Evolutionary conservation across 2,113 vertebrate species (phyloP).

Genomic region (Alaudala cheleensis): DNA sequence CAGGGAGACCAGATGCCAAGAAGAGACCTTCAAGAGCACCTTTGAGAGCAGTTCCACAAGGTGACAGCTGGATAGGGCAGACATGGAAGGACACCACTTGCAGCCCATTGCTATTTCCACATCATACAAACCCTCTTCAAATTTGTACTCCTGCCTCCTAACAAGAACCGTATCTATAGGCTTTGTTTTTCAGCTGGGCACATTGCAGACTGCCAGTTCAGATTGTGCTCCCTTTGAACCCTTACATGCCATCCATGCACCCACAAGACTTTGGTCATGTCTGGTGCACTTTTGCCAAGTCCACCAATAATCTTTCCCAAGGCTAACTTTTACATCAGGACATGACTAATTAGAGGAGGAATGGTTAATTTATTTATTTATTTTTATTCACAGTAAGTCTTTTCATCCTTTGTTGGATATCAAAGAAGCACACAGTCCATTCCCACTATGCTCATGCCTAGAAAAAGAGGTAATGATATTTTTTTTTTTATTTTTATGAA

Average conservation of each 20-base stretch:
- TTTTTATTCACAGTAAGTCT: neutral
- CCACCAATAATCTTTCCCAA: neutral
- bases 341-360: neutral
- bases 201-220: neutral
- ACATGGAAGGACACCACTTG: neutral
- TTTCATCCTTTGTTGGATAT: constrained; percentile 1
- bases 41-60: neutral
- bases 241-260: neutral
- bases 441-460: constrained; percentile 15
- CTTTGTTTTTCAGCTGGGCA: neutral
- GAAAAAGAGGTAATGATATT: constrained; percentile 63
- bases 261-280: constrained; percentile 15
- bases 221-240: constrained; percentile 27
- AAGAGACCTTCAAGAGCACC: neutral
- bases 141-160: constrained; percentile 11
- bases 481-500: constrained; percentile 22
- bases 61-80: neutral
- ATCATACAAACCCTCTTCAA: constrained; percentile 14
- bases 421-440: constrained; percentile 47
- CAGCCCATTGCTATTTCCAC: neutral
- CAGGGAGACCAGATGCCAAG: neutral
- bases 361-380: neutral
- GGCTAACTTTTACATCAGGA: neutral
- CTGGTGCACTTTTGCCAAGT: neutral
- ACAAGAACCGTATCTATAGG: neutral